A percentile compares a stretch with the other conserved stretches of the same genome.
Conservation (phyloP, 2,888 invertebrate species). For the Steinernema hermaphroditum region DNA sequence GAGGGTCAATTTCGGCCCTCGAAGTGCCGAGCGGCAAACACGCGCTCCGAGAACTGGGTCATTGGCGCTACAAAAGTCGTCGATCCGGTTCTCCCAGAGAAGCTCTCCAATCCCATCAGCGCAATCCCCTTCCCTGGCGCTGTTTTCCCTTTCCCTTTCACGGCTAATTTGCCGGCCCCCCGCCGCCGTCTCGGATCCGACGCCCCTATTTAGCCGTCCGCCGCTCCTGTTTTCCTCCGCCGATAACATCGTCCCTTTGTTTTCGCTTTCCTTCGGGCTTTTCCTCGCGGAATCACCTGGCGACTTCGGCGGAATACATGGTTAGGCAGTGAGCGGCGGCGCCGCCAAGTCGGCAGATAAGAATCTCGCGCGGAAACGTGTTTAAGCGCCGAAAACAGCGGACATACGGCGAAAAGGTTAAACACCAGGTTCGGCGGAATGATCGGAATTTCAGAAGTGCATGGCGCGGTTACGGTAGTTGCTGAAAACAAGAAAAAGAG, state of each 20-base stretch:
- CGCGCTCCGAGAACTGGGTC: constrained; percentile 8
- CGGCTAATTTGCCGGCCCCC: constrained; percentile 24
- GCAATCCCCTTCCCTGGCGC: neutral
- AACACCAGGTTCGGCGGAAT: constrained; percentile 4
- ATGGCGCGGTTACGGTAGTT: neutral
- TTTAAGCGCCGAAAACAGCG: too few species aligned
- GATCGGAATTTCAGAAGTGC: neutral
- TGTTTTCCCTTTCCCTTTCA: constrained; percentile 27
- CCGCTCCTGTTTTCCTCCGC: too few species aligned
- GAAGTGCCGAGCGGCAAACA: constrained; percentile 12
- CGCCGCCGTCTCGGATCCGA: too few species aligned
- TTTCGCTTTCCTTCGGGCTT: too few species aligned
- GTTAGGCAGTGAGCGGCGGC: too few species aligned
- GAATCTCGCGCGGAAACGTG: neutral
- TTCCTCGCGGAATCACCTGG: too few species aligned
- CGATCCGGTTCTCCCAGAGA: constrained; percentile 25
- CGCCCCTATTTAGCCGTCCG: too few species aligned
- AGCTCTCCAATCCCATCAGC: neutral
- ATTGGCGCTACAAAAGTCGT: constrained; percentile 22
- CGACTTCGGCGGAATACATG: too few species aligned
- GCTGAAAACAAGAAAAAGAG: too few species aligned
- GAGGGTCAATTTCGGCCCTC: constrained; percentile 18
- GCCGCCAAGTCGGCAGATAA: neutral
- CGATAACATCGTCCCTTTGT: too few species aligned
- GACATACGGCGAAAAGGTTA: constrained; percentile 21